These are phyloP conservation scores for Sycobia sp. DNA, from an alignment of 1,140 invertebrate species.

Conservation along the genomic window DNA sequence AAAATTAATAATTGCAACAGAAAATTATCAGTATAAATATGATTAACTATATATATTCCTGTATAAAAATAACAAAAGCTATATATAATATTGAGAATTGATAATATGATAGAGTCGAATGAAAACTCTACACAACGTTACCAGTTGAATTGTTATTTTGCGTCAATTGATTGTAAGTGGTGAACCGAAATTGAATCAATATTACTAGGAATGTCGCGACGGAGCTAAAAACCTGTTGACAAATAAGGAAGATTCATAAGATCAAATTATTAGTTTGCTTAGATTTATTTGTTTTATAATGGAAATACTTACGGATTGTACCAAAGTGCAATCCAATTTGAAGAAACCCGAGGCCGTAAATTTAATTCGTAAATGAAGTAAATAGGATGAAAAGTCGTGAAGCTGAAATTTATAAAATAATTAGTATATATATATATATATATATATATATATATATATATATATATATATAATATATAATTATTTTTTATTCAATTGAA, in stretches of 20 bases:
- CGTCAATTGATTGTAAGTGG: too few relatives aligned
- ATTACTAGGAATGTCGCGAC: constrained; percentile 40
- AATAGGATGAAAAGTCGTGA: constrained; percentile 38
- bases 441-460: too few relatives aligned
- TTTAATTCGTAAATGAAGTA: constrained; percentile 37
- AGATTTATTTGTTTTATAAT: not conserved
- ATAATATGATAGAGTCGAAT: too few relatives aligned
- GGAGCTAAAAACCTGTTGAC: constrained; percentile 37
- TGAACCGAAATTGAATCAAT: constrained; percentile 38
- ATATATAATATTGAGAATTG: too few relatives aligned
- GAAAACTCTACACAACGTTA: too few relatives aligned
- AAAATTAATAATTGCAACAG: too few relatives aligned
- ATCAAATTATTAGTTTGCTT: not conserved
- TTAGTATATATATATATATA: too few relatives aligned
- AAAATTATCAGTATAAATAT: too few relatives aligned
- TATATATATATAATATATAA: not conserved
- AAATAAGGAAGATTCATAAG: not conserved
- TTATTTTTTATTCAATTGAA: constrained; percentile 1
- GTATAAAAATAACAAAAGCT: too few relatives aligned
- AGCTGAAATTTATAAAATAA: constrained; percentile 28
- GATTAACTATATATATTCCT: too few relatives aligned
- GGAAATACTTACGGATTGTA: constrained; percentile 38
- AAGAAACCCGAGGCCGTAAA: constrained; percentile 43
- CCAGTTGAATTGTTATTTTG: too few relatives aligned
- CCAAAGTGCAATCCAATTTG: constrained; percentile 37